These are phyloP conservation scores for Heteromyza rotundicornis DNA, from an alignment of 2,888 invertebrate species.

Conservation along the genomic window DNA sequence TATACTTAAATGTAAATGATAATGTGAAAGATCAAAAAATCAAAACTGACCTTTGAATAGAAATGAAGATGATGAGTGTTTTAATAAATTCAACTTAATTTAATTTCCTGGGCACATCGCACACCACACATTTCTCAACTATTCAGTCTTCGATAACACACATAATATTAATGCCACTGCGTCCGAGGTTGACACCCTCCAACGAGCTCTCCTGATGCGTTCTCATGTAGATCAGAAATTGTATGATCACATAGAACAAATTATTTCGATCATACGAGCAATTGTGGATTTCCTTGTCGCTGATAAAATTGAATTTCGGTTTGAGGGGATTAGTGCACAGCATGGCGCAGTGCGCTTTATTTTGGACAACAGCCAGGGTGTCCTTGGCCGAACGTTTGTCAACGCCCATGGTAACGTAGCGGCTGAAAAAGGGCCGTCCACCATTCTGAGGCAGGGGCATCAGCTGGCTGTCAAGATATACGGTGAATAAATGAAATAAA, in stretches of 20 bases:
- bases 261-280: conserved; percentile 84
- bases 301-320: conserved; percentile 62
- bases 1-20: no score
- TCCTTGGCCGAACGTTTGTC: conserved; percentile 61
- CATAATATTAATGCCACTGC: conserved; percentile 82
- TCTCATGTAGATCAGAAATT: conserved; percentile 80
- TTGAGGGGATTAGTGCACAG: conserved; percentile 56
- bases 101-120: no score
- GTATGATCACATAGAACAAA: conserved; percentile 82
- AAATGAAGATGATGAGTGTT: no score
- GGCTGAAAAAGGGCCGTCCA: conserved; percentile 67
- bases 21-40: no score
- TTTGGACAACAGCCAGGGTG: conserved; percentile 55
- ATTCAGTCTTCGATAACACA: conserved; percentile 73
- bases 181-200: conserved; percentile 78
- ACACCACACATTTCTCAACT: no score
- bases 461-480: conserved; percentile 85
- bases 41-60: no score
- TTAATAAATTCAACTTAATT: no score
- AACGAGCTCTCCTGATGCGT: conserved; percentile 76
- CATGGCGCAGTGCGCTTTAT: conserved; percentile 61
- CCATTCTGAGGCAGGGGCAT: conserved; percentile 73
- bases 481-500: conserved; percentile 82
- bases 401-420: conserved; percentile 63
- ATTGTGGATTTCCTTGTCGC: conserved; percentile 71